Base-by-base conservation (phyloP, 2,113 vertebrate species). In the Struthio camelus region DNA sequence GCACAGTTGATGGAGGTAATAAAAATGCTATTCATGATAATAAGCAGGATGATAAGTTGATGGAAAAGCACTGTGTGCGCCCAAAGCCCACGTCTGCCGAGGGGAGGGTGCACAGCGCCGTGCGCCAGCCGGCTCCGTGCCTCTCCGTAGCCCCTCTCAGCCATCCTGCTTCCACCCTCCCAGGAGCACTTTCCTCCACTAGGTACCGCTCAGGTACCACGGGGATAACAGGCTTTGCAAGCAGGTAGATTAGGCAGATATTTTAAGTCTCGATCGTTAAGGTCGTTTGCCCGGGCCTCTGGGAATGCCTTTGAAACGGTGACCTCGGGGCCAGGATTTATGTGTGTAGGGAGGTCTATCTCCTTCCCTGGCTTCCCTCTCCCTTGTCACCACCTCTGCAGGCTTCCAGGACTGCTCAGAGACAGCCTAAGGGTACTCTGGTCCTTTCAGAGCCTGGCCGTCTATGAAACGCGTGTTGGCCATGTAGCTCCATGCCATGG, bases 361-460 rank as follows among this genome's bases (percentile, higher is more conserved):
- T 91, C 91, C 89, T 81, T 91, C 92, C 86, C 86, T 32, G 77
- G 13, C 40, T 69, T 82, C 87, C 36, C 71, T 54, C 54, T 87
- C 73, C 76, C 75, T 59, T 4, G 2, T 78, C 80, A 67, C 67
- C 80, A 64, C 64, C 78, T 85, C 23, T 2, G 48, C 67, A 83
- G 79, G 27, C 66, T 90, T 19, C 40, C 38, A 77, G 32, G 61
- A 16, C 44, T 53, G 27, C 75, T 85, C n/a, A 2, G 1, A 40
- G 42, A 16, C n/a, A 48, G 14, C 59, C 46, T 61, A 13, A 6
- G 4, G 34, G 89, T 36, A 18, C 11, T 0, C 0, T 73, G 42
- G 46, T 6, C 2, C n/a, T 80, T 71, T 64, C 56, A 70, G 62
- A 88, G 58, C 46, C 4, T 0, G 0, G n/a, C 65, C 83, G n/a